phyloP scores from a whole-genome alignment of 2,888 invertebrate species.

The Nephrotoma appendiculata region DNA sequence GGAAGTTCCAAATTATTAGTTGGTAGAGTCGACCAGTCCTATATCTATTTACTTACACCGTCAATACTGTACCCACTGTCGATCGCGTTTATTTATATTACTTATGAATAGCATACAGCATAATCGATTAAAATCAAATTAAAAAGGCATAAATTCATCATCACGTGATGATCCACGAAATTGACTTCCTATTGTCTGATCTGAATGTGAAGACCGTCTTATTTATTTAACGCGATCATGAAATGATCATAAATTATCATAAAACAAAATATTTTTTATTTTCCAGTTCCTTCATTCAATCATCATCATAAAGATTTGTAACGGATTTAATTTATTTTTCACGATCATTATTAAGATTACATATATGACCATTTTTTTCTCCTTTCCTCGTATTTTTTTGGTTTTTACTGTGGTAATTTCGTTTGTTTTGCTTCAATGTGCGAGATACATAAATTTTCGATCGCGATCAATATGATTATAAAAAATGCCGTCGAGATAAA shows the following conservation, averaged over 20 bases:
- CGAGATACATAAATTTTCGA: not conserved
- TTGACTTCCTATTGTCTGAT: not conserved
- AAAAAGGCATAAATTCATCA: not conserved
- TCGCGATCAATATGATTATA: not conserved
- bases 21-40: no score
- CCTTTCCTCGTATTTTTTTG: not conserved
- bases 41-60: no score
- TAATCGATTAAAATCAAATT: not conserved
- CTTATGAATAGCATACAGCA: not conserved
- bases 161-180: not conserved
- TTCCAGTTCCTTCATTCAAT: not conserved
- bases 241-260: not conserved
- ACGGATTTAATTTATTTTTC: not conserved
- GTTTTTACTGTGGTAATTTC: not conserved
- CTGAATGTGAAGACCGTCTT: not conserved
- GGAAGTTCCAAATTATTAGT: no score
- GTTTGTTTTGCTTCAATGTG: not conserved
- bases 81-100: no score
- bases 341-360: not conserved
- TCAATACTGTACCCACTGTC: no score
- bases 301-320: not conserved
- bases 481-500: not conserved
- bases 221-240: not conserved
- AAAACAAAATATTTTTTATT: not conserved
- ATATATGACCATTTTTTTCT: not conserved